These are phyloP conservation scores for Metaphire vulgaris DNA, from an alignment of 1,140 invertebrate genomes.

Conservation along the genomic window DNA sequence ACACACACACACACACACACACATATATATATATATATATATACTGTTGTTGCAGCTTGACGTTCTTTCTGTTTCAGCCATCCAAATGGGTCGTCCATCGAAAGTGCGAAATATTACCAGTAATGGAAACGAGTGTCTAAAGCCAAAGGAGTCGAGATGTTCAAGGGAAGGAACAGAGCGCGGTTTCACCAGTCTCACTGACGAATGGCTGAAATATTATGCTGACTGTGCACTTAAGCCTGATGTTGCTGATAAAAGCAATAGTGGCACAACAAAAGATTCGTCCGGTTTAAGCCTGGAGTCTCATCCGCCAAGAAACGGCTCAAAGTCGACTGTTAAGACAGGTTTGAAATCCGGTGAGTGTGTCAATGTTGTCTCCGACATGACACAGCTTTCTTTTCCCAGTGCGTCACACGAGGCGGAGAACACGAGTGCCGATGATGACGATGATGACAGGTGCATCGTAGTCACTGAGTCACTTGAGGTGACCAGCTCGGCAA, in stretches of 20 bases:
- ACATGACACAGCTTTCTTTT: neutral
- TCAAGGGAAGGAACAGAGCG: neutral
- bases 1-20: neutral
- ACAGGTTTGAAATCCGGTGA: neutral
- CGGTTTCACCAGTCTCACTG: neutral
- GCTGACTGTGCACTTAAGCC: neutral
- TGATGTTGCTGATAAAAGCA: neutral
- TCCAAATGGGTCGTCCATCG: constrained; percentile 14
- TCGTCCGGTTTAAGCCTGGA: neutral
- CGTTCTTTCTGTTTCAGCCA: constrained; percentile 1
- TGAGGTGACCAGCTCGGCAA: neutral
- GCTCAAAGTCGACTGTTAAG: neutral
- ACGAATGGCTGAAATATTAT: neutral
- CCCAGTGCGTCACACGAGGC: neutral
- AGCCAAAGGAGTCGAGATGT: neutral
- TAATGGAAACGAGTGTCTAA: no score
- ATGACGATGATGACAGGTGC: neutral
- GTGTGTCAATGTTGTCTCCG: neutral
- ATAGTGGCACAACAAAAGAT: neutral
- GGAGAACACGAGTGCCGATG: neutral
- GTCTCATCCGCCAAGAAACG: neutral
- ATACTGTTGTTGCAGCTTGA: neutral
- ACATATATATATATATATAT: neutral
- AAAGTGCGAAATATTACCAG: no score
- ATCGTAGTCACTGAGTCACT: neutral